Percentiles rank a stretch among this genome's conserved stretches.
phyloP scores from a whole-genome alignment of 2,797 vertebrate genomes.

The Trachurus trachurus region DNA sequence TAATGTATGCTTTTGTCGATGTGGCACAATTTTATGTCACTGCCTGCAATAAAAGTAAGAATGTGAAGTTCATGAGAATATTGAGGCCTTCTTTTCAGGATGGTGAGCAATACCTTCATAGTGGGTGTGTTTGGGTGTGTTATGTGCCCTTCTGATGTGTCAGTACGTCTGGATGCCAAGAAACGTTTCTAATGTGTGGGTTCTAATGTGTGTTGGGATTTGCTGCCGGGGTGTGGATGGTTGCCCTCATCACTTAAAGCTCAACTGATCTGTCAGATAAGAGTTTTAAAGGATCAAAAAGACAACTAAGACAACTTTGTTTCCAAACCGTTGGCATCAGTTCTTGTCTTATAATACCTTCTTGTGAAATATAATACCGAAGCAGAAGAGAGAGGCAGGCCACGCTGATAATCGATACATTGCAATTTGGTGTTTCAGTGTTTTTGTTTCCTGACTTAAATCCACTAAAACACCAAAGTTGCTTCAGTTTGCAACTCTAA shows the following conservation, averaged over 20 bases:
- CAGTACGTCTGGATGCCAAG: conserved; percentile 50
- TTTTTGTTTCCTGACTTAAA: background rate
- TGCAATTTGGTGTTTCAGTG: background rate
- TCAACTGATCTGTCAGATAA: conserved; percentile 28
- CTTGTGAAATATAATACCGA: background rate
- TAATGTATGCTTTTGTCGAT: conserved; percentile 2
- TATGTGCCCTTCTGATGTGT: conserved; percentile 63
- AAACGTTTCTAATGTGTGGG: conserved; percentile 53
- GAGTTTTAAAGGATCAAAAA: conserved; percentile 4
- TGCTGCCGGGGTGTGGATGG: conserved; percentile 37
- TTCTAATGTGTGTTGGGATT: conserved; percentile 36
- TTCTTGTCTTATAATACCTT: conserved; percentile 4
- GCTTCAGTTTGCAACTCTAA: background rate
- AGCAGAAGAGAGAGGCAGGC: background rate
- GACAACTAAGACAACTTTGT: conserved; percentile 2
- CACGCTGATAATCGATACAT: background rate
- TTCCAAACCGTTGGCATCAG: conserved; percentile 47
- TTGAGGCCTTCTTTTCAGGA: background rate
- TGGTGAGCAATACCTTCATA: conserved; percentile 55
- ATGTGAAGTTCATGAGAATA: background rate
- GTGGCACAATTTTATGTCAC: conserved; percentile 3
- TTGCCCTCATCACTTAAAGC: background rate
- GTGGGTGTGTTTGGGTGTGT: conserved; percentile 76
- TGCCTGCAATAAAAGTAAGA: conserved; percentile 11
- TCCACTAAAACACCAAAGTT: background rate